These are phyloP conservation scores for Pseudorectes ferrugineus DNA, from an alignment of 2,113 vertebrate species.

Conservation along the genomic window DNA sequence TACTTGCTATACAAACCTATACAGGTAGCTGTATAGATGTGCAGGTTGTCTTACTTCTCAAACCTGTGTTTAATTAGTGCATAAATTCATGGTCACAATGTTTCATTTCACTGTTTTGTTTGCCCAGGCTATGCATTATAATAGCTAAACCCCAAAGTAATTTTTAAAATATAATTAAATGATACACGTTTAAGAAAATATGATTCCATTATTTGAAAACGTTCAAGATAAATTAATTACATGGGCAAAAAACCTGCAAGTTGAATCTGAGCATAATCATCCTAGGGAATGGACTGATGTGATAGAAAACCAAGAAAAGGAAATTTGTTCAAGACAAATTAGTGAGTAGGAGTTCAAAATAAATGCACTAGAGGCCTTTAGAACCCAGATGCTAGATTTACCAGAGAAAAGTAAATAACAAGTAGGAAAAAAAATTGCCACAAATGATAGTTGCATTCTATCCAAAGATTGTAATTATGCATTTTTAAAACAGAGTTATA, in stretches of 20 bases:
- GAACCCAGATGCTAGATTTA: not conserved
- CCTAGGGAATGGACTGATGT: not conserved
- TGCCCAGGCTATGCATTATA: not conserved
- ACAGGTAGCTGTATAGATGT: not conserved
- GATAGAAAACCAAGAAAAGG: not conserved
- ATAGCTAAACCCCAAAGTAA: not conserved
- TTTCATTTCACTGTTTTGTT: not conserved
- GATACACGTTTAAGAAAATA: not conserved
- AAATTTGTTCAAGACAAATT: not conserved
- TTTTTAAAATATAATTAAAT: not conserved
- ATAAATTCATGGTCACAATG: not conserved
- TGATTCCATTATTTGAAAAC: not conserved
- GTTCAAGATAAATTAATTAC: not conserved
- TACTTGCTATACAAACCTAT: not conserved
- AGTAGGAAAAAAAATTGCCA: not conserved
- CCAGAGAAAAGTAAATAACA: not conserved
- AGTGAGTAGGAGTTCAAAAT: not conserved
- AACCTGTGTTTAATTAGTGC: not conserved
- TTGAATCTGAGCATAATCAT: not conserved
- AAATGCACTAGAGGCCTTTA: not conserved
- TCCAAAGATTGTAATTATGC: not conserved
- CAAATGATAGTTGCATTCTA: not conserved
- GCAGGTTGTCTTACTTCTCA: not conserved
- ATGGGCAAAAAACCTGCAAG: not conserved
- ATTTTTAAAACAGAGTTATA: not conserved